Percentiles rank a stretch among this genome's conserved stretches.
Evolutionary conservation across 2,113 vertebrate species (phyloP).

Genomic region (Petrocephalus zakoni): DNA sequence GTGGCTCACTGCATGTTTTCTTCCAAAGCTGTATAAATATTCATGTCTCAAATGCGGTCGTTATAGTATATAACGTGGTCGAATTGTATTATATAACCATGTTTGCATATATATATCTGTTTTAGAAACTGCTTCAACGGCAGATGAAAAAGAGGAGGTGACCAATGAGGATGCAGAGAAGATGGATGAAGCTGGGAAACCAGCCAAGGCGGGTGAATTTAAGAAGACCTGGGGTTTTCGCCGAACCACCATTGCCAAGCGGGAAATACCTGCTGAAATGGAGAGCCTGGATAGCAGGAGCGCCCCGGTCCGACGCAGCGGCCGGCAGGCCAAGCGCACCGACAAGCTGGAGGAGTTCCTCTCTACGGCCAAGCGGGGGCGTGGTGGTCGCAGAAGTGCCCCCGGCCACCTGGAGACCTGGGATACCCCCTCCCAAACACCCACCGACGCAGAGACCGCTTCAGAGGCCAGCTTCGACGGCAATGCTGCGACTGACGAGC

Average conservation of each 20-base stretch:
- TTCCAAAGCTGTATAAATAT: neutral
- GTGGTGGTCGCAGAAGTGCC: conserved; percentile 56
- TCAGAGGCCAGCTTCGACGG: conserved; percentile 92
- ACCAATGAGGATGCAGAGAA: conserved; percentile 53
- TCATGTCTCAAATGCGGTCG: neutral
- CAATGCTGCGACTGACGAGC: conserved; percentile 34
- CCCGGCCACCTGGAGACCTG: conserved; percentile 71
- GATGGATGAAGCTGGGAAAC: conserved; percentile 53
- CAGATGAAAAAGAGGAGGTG: conserved; percentile 60
- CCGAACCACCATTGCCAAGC: conserved; percentile 81
- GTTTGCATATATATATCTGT: conserved; percentile 7
- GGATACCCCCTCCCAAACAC: conserved; percentile 76
- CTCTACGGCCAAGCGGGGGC: conserved; percentile 72
- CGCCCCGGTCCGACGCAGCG: conserved; percentile 78
- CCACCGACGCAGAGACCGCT: conserved; percentile 80
- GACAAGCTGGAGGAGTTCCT: conserved; percentile 92
- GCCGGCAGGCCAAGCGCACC: conserved; percentile 84
- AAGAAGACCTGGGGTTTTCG: conserved; percentile 89
- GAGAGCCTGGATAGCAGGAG: conserved; percentile 66
- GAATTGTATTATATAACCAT: neutral
- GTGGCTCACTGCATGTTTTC: neutral
- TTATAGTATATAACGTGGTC: too few species aligned
- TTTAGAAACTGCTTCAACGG: conserved; percentile 46
- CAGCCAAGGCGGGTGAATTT: conserved; percentile 71
- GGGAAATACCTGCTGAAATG: conserved; percentile 71